A percentile compares a stretch with the other conserved stretches of the same genome.
phyloP scores from a whole-genome alignment of 2,888 invertebrate species.

The Pollenia angustigena region DNA sequence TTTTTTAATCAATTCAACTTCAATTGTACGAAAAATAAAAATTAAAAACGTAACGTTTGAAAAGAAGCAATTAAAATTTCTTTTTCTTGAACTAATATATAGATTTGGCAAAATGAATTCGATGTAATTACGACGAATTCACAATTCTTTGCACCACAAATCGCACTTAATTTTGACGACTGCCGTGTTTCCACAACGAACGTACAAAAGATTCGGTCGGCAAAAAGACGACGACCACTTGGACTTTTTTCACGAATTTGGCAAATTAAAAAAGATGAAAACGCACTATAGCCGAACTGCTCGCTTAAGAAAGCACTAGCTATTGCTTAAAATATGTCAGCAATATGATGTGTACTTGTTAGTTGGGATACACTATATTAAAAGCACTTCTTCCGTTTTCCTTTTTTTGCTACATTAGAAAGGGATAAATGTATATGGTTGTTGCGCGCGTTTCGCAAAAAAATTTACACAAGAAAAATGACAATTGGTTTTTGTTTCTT shows the following conservation, averaged over 20 bases:
- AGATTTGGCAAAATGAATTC: conserved; percentile 72
- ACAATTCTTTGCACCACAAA: conserved; percentile 76
- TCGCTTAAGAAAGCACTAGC: conserved; percentile 22
- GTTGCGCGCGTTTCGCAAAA: conserved; percentile 67
- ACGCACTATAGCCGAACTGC: conserved; percentile 22
- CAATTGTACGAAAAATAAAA: conserved; percentile 51
- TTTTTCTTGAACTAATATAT: conserved; percentile 55
- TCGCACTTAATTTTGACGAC: conserved; percentile 76
- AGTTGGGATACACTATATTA: not conserved
- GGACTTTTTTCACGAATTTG: conserved; percentile 56
- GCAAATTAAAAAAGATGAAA: conserved; percentile 28
- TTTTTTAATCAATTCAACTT: conserved; percentile 69
- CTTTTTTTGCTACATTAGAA: conserved; percentile 16
- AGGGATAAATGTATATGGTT: conserved; percentile 18
- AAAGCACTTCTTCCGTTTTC: conserved; percentile 52
- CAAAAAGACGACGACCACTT: conserved; percentile 72
- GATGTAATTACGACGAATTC: conserved; percentile 75
- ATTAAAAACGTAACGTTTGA: conserved; percentile 58
- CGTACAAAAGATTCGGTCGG: conserved; percentile 71
- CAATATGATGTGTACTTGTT: conserved; percentile 14
- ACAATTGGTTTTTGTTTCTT: conserved; percentile 59
- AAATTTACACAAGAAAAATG: conserved; percentile 46
- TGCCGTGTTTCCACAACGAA: conserved; percentile 71
- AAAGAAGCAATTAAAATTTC: conserved; percentile 52
- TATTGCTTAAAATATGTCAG: conserved; percentile 5